Conservation (phyloP, 2,113 vertebrate species). For the Thamnophis sirtalis region DNA sequence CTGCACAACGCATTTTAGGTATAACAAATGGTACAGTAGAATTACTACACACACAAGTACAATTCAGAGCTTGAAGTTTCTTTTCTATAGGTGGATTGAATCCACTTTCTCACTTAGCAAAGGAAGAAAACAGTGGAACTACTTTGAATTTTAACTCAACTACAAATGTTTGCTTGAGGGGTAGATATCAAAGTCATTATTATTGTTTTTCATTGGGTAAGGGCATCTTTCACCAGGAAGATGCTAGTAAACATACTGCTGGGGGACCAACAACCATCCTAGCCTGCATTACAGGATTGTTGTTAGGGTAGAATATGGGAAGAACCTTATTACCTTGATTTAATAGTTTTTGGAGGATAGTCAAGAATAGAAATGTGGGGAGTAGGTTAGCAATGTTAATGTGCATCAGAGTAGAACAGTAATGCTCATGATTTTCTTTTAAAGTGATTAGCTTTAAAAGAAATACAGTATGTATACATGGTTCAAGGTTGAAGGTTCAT, state of each 20-base stretch:
- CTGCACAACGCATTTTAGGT: background rate
- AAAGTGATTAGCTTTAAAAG: background rate
- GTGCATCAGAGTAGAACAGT: background rate
- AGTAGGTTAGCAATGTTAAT: background rate
- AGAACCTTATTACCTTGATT: background rate
- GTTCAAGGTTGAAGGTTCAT: no score
- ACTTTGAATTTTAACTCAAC: background rate
- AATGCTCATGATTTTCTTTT: background rate
- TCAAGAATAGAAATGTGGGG: background rate
- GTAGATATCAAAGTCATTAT: background rate
- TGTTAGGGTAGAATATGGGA: background rate
- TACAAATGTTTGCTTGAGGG: background rate
- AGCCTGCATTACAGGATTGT: background rate
- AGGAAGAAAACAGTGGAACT: background rate
- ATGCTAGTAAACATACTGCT: background rate
- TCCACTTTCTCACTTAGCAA: background rate
- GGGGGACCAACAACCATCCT: background rate
- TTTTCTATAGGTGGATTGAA: background rate
- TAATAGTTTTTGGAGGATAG: background rate
- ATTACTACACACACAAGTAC: background rate
- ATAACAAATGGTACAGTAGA: background rate
- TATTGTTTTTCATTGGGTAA: background rate
- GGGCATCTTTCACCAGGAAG: background rate
- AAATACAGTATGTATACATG: conserved; percentile 25
- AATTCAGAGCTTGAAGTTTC: background rate